Evolutionary conservation across 2,888 invertebrate species (phyloP).

Genomic region (Creontiades dilutus): DNA sequence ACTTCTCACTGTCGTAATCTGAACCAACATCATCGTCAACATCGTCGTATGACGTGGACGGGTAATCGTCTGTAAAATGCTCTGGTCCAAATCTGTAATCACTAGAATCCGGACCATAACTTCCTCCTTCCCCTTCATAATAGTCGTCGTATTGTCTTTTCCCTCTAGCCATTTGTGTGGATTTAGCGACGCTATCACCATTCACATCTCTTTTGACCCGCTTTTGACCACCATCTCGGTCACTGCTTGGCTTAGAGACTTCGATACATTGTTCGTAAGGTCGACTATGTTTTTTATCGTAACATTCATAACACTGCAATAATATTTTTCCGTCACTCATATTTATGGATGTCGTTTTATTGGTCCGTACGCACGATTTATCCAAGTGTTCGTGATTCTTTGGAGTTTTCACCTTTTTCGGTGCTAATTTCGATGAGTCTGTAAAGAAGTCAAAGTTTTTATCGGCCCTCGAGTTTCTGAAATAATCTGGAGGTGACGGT

Average conservation of each 20-base stretch:
- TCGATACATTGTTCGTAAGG: constrained; percentile 91
- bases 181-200: constrained; percentile 55
- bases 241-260: constrained; percentile 82
- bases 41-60: constrained; percentile 58
- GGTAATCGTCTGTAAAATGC: constrained; percentile 76
- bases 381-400: constrained; percentile 56
- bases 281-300: constrained; percentile 86
- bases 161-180: constrained; percentile 18
- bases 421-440: constrained; percentile 62
- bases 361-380: constrained; percentile 62
- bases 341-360: constrained; percentile 66
- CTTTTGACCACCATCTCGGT: constrained; percentile 81
- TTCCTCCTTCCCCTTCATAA: constrained; percentile 63
- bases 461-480: constrained; percentile 43
- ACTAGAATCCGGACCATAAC: constrained; percentile 69
- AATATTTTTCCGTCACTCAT: constrained; percentile 64
- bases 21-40: constrained; percentile 67
- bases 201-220: constrained; percentile 74
- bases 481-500: constrained; percentile 70
- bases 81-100: constrained; percentile 78
- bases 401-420: constrained; percentile 33
- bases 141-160: constrained; percentile 73
- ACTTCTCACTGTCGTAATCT: constrained; percentile 70
- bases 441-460: constrained; percentile 53
- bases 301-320: constrained; percentile 84